A percentile compares a stretch with the other conserved stretches of the same genome.
phyloP scores from a whole-genome alignment of 2,888 invertebrate genomes.

The Phrixothrix hirtus region DNA sequence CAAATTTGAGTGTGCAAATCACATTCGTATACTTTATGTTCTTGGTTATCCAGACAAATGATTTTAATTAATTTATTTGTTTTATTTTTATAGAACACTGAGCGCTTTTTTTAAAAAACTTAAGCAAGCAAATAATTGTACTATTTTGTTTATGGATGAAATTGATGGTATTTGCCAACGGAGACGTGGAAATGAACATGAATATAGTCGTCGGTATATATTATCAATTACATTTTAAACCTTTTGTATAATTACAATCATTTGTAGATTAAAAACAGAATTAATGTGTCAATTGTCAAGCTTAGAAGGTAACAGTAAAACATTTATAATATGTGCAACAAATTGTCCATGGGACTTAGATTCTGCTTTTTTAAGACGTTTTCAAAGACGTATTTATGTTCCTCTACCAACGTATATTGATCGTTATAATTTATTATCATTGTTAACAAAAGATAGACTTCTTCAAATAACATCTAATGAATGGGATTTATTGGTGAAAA shows the following conservation, averaged over 20 bases:
- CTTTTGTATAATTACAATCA: background rate
- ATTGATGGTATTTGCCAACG: conserved; percentile 62
- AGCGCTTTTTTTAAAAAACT: too few species aligned
- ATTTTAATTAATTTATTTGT: too few species aligned
- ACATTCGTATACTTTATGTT: background rate
- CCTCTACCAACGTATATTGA: conserved; percentile 56
- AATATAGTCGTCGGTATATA: conserved; percentile 56
- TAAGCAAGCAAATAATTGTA: background rate
- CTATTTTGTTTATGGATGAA: conserved; percentile 63
- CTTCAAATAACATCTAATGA: conserved; percentile 31
- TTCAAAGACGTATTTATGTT: conserved; percentile 61
- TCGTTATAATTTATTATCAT: conserved; percentile 45
- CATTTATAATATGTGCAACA: conserved; percentile 61
- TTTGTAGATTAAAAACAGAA: conserved; percentile 60
- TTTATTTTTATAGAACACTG: background rate
- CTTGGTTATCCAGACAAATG: too few species aligned
- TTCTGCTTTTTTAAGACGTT: conserved; percentile 61
- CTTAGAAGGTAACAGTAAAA: conserved; percentile 44
- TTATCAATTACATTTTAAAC: conserved; percentile 10
- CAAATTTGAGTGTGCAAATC: background rate
- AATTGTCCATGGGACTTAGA: conserved; percentile 68
- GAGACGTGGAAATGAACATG: conserved; percentile 57
- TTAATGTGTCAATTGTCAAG: conserved; percentile 60
- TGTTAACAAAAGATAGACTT: conserved; percentile 40
- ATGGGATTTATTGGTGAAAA: conserved; percentile 53